A percentile compares a stretch with the other conserved stretches of the same genome.
These are phyloP conservation scores for Heliocidaris tuberculata DNA, from an alignment of 35 echinoderm and acorn worm species.

Conservation along the genomic window DNA sequence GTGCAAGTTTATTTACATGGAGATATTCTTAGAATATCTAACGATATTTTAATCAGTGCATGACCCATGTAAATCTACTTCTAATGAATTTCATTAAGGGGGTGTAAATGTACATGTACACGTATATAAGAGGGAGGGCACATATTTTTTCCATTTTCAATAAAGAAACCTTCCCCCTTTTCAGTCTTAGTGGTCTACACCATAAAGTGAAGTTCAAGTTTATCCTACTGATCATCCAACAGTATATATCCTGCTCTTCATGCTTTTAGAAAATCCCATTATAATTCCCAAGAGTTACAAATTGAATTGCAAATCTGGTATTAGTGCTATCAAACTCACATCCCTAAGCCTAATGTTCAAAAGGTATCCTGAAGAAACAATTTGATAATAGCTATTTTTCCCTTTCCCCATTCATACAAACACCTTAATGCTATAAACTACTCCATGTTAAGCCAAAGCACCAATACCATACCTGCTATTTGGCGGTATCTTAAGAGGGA, in stretches of 20 bases:
- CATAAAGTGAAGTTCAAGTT: neutral
- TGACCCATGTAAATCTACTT: too few species aligned
- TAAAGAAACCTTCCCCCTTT: neutral
- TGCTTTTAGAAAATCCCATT: neutral
- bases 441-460: neutral
- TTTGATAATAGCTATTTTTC: neutral
- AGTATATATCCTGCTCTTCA: neutral
- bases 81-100: too few species aligned
- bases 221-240: neutral
- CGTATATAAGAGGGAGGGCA: too few species aligned
- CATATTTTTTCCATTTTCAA: too few species aligned
- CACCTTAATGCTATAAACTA: conserved; percentile 18
- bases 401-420: neutral
- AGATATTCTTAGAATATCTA: too few species aligned
- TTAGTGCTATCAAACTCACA: neutral
- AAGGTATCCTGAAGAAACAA: neutral
- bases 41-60: too few species aligned
- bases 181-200: neutral
- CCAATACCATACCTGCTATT: neutral
- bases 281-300: neutral
- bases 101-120: too few species aligned
- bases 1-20: too few species aligned
- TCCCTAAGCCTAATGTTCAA: neutral
- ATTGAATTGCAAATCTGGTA: neutral
- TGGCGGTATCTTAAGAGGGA: neutral